These are phyloP conservation scores for Craterocephalus amniculus DNA, from an alignment of 2,797 vertebrate genomes.

Conservation along the genomic window DNA sequence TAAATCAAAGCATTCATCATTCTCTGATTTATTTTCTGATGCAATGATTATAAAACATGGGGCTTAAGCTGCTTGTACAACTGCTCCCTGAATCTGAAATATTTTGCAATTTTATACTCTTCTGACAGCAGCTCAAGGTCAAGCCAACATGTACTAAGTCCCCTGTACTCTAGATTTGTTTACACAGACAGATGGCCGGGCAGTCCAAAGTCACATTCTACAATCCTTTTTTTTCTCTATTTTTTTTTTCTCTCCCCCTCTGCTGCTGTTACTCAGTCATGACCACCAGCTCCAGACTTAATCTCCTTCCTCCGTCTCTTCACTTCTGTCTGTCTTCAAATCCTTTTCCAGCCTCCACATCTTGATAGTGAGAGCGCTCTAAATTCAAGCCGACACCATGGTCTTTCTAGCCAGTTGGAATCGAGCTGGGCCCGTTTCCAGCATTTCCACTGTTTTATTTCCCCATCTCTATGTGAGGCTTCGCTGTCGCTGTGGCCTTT, in stretches of 20 bases:
- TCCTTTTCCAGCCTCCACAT: constrained; percentile 22
- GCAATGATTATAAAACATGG: constrained; percentile 48
- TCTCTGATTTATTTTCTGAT: constrained; percentile 51
- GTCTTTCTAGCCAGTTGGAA: constrained; percentile 59
- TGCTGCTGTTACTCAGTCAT: constrained; percentile 36
- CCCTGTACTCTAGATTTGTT: constrained; percentile 61
- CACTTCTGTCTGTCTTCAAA: constrained; percentile 28
- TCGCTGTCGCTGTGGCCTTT: constrained; percentile 66
- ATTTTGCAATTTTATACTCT: constrained; percentile 61
- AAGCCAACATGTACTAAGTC: constrained; percentile 49
- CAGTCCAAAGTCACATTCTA: constrained; percentile 54
- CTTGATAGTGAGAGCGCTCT: constrained; percentile 69
- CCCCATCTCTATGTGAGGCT: constrained; percentile 61
- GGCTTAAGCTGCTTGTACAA: constrained; percentile 48
- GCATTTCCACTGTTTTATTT: constrained; percentile 63
- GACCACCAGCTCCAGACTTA: constrained; percentile 45
- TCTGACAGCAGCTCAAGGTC: constrained; percentile 64
- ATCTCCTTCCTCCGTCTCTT: constrained; percentile 32
- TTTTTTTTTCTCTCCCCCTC: background rate
- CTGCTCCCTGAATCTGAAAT: constrained; percentile 51
- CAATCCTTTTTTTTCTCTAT: constrained; percentile 4
- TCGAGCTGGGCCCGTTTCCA: constrained; percentile 60
- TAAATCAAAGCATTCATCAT: constrained; percentile 52
- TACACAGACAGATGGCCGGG: constrained; percentile 70
- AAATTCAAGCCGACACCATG: constrained; percentile 71